Percentiles rank a stretch among this genome's conserved stretches.
These are phyloP conservation scores for rat (Rattus norvegicus) DNA, from an alignment of 2,113 vertebrate genomes.

Conservation along the genomic window GRCr8 NC_086027.1:6195501-6196000, in stretches of 20 bases:
- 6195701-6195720: background rate
- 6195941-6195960: background rate
- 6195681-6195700: background rate
- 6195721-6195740: background rate
- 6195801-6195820: background rate
- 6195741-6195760: background rate
- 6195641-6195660: conserved; percentile 7
- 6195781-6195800: background rate
- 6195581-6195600: background rate
- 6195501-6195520: background rate
- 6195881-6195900: background rate
- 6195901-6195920: background rate
- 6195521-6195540: background rate
- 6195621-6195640: background rate
- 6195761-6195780: background rate
- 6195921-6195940: background rate
- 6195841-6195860: background rate
- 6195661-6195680: background rate
- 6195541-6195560: background rate
- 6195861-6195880: background rate
- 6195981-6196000: background rate
- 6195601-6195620: background rate
- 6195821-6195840: background rate
- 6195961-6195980: background rate
- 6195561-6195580: background rate